Conservation (phyloP, 2,797 vertebrate genomes). For the Huso huso region DNA sequence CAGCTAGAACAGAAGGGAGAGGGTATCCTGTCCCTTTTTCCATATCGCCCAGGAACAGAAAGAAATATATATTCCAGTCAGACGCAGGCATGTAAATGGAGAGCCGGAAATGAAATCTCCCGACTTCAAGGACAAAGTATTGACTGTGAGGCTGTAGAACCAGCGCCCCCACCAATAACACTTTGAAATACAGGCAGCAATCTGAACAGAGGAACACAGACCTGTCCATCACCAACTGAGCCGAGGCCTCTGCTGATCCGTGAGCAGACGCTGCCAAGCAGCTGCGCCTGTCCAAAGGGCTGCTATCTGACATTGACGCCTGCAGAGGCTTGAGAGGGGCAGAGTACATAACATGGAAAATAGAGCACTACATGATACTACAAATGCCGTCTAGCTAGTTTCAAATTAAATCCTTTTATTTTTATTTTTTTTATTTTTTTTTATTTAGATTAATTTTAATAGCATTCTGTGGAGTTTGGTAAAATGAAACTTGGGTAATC, state of each 20-base stretch:
- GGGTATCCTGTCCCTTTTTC: slow-evolving; percentile 3
- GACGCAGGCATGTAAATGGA: slow-evolving; percentile 22
- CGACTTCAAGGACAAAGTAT: slow-evolving; percentile 21
- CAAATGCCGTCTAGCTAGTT: slow-evolving; percentile 21
- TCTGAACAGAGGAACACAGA: neutral
- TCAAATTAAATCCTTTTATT: too few species aligned
- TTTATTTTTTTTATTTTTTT: too few species aligned
- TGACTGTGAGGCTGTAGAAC: slow-evolving; percentile 20
- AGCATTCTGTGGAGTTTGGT: too few species aligned
- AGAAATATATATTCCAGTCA: slow-evolving; percentile 3
- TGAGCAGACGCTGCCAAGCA: slow-evolving; percentile 4
- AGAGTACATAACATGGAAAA: neutral
- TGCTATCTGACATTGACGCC: too few species aligned
- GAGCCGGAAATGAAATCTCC: slow-evolving; percentile 21
- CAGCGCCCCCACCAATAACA: slow-evolving; percentile 2
- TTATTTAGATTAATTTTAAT: too few species aligned
- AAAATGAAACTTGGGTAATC: too few species aligned
- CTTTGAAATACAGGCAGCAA: slow-evolving; percentile 1
- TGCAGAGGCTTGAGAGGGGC: neutral
- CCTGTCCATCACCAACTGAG: slow-evolving; percentile 2
- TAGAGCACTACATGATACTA: slow-evolving; percentile 11
- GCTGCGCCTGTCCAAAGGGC: neutral
- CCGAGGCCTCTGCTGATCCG: slow-evolving; percentile 1
- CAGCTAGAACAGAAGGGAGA: slow-evolving; percentile 12
- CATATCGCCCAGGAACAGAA: slow-evolving; percentile 4